Base-by-base conservation (phyloP, 2,113 vertebrate species). In the Psephotus haematonotus region DNA sequence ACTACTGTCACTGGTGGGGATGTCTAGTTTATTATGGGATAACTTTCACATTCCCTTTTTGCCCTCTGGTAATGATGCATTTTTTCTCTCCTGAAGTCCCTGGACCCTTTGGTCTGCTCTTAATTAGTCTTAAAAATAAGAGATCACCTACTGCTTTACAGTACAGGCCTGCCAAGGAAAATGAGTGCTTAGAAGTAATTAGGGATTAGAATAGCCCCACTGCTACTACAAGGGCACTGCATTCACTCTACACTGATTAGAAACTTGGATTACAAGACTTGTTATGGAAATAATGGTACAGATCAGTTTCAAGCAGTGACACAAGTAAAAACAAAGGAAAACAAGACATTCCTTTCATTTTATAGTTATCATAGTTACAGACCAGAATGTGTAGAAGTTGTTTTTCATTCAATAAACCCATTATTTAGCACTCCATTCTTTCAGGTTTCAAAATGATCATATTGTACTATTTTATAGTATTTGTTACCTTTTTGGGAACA, bases 401-500 rank as follows among this genome's bases (percentile, higher is more conserved):
- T 0, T 88, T 72, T 62, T 82, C 7, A 31, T 68, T 43, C 67
- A 69, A 44, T 55, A 79, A 75, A 79, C 31, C 10, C 24, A 78
- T 41, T 43, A 39, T 37, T 64, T 52, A 78, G 60, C 31, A 77
- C 11, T 41, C 14, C 2, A 67, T 2, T 15, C 10, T 33, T 70
- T 92, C 39, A 72, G 11, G 6, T 59, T 78, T 78, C 35, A 52
- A 67, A 39, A 82, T 68, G 27, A 65, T 17, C 7, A 17, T 13
- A 41, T 39, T 64, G 17, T 49, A 53, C 5, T 44, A 15, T 59
- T 52, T 87, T 68, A 41, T n/a, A 94, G 17, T 53, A 80, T 86
- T 29, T 63, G 94, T 97, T 98, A 99, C 99, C 98, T 99, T 98
- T 98, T 99, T 2, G 99, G 99, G 96, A 98, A 99, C 81, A 99